Evolutionary conservation across 2,113 vertebrate species (phyloP).

Genomic region (Muntiacus reevesi): DNA sequence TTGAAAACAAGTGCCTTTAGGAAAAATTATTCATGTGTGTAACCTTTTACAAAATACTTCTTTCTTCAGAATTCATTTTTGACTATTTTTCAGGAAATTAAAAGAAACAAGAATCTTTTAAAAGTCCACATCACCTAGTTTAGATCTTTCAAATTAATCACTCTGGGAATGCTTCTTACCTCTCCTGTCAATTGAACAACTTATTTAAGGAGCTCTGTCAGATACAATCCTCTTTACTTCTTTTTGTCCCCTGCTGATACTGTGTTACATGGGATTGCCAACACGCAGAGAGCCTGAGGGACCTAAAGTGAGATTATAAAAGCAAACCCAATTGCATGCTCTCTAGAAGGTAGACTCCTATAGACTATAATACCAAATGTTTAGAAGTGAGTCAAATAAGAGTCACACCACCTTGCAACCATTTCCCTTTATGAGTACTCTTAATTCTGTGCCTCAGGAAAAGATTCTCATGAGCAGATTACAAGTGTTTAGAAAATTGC

Average conservation of each 20-base stretch:
- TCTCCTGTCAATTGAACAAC: conserved; percentile 66
- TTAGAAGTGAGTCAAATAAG: conserved; percentile 37
- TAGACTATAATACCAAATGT: conserved; percentile 13
- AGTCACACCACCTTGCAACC: conserved; percentile 39
- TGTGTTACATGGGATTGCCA: conserved; percentile 63
- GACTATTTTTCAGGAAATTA: conserved; percentile 19
- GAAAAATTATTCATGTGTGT: neutral
- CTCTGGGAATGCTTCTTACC: conserved; percentile 43
- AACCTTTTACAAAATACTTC: conserved; percentile 15
- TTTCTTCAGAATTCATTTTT: neutral
- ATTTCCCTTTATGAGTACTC: conserved; percentile 46
- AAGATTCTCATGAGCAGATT: conserved; percentile 57
- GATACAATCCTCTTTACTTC: conserved; percentile 61
- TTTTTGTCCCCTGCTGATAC: conserved; percentile 57
- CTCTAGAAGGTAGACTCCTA: conserved; percentile 21
- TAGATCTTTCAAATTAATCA: conserved; percentile 51
- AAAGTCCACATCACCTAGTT: conserved; percentile 47
- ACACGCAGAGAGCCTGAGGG: conserved; percentile 54
- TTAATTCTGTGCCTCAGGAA: conserved; percentile 58
- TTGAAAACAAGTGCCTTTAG: neutral
- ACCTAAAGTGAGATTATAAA: conserved; percentile 67
- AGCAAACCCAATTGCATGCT: neutral
- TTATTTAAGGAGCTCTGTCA: conserved; percentile 63
- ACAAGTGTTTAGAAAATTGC: conserved; percentile 54
- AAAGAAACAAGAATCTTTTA: conserved; percentile 34